A percentile compares a stretch with the other conserved stretches of the same genome.
Conservation (phyloP, 2,888 invertebrate genomes). For the Dermolepida albohirtum region DNA sequence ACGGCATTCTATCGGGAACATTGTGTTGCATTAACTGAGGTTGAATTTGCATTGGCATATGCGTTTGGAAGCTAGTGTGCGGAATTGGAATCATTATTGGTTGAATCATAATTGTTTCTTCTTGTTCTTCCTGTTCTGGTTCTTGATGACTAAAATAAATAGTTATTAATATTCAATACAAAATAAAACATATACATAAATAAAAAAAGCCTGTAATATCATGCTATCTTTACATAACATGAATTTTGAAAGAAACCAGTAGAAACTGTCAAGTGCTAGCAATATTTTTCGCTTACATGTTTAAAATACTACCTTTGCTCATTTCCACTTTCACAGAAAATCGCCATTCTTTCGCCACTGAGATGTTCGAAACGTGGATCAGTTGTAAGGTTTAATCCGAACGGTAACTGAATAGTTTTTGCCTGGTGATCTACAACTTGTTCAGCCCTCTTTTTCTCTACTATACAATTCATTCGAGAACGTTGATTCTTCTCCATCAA, state of each 20-base stretch:
- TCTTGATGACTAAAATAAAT: slow-evolving; percentile 32
- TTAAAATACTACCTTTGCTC: slow-evolving; percentile 67
- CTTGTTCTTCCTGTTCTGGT: slow-evolving; percentile 53
- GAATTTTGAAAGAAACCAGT: too few relatives aligned
- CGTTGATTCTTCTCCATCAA: slow-evolving; percentile 78
- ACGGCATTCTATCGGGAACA: slow-evolving; percentile 56
- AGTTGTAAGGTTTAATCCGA: slow-evolving; percentile 76
- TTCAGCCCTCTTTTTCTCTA: slow-evolving; percentile 86
- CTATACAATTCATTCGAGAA: slow-evolving; percentile 91
- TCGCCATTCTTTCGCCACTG: slow-evolving; percentile 88
- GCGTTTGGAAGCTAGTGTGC: slow-evolving; percentile 60
- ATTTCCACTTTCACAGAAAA: slow-evolving; percentile 88
- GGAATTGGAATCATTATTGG: slow-evolving; percentile 64
- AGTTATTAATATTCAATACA: too few relatives aligned
- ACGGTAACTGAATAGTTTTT: slow-evolving; percentile 73
- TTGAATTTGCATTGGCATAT: slow-evolving; percentile 61
- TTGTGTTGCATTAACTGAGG: slow-evolving; percentile 55
- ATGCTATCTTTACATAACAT: too few relatives aligned
- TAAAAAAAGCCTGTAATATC: too few relatives aligned
- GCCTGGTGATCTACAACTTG: slow-evolving; percentile 84
- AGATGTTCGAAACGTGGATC: slow-evolving; percentile 79
- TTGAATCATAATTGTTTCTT: slow-evolving; percentile 64
- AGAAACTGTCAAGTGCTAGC: background rate
- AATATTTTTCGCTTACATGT: background rate
- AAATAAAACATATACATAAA: too few relatives aligned